These are phyloP conservation scores for Drosophila neocordata DNA, from an alignment of 1,140 invertebrate species.

Conservation along the genomic window DNA sequence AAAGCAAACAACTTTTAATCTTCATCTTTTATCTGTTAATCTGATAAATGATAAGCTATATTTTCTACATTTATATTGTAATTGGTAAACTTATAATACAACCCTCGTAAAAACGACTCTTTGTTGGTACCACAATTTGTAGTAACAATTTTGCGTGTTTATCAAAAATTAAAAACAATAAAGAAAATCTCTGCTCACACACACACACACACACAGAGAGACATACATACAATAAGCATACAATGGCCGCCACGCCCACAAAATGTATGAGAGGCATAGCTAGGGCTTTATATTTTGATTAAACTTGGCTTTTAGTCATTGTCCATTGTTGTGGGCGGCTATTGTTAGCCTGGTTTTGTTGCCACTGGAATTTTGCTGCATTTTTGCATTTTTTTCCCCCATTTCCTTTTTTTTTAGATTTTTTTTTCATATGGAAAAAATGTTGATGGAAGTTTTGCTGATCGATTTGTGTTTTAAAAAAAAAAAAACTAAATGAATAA, in stretches of 20 bases:
- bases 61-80: background rate
- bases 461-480: conserved; percentile 5
- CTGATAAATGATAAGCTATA: too few species aligned
- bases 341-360: conserved; percentile 9
- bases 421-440: background rate
- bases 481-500: background rate
- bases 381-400: conserved; percentile 14
- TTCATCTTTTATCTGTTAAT: too few species aligned
- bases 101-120: conserved; percentile 18
- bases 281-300: conserved; percentile 59
- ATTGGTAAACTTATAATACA: background rate
- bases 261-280: background rate
- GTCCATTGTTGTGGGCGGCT: conserved; percentile 44
- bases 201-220: background rate
- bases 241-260: conserved; percentile 17
- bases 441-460: background rate
- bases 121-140: conserved; percentile 46
- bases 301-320: conserved; percentile 74
- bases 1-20: too few species aligned
- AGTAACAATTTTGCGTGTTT: conserved; percentile 72
- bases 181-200: conserved; percentile 29
- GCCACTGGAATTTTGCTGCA: conserved; percentile 25
- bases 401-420: too few species aligned
- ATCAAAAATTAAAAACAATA: conserved; percentile 74
- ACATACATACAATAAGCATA: background rate